Conservation (phyloP, 1,140 invertebrate genomes). For the Pinna nobilis region DNA sequence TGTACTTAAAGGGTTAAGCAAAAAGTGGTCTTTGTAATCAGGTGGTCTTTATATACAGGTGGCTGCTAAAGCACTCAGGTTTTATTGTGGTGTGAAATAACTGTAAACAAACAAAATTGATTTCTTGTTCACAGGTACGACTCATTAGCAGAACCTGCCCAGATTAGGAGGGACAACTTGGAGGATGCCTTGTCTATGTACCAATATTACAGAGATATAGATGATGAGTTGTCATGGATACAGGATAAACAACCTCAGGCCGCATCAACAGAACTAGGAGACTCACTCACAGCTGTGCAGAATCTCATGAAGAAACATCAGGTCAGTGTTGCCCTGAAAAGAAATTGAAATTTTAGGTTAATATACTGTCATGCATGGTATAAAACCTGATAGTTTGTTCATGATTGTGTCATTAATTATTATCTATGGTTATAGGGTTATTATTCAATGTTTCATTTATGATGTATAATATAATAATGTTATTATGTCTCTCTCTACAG, state of each 20-base stretch:
- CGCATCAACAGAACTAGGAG: slow-evolving; percentile 93
- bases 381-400: background rate
- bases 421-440: background rate
- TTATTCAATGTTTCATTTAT: background rate
- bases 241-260: slow-evolving; percentile 98
- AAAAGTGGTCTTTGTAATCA: too few species aligned
- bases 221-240: slow-evolving; percentile 99
- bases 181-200: slow-evolving; percentile 95
- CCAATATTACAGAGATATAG: slow-evolving; percentile 96
- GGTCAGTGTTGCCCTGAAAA: slow-evolving; percentile 76
- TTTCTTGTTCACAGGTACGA: slow-evolving; percentile 81
- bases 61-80: background rate
- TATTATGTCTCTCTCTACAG: slow-evolving; percentile 36
- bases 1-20: too few species aligned
- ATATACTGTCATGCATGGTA: background rate
- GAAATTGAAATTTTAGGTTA: background rate
- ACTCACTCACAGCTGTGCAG: slow-evolving; percentile 96
- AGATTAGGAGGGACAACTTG: slow-evolving; percentile 80
- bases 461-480: background rate
- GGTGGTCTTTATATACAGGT: too few species aligned
- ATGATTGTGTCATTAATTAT: background rate
- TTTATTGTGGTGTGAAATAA: too few species aligned
- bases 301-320: slow-evolving; percentile 99
- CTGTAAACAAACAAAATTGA: too few species aligned
- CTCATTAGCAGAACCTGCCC: slow-evolving; percentile 78